These are phyloP conservation scores for Ornithoptera alexandrae DNA, from an alignment of 2,888 invertebrate species.

Conservation along the genomic window DNA sequence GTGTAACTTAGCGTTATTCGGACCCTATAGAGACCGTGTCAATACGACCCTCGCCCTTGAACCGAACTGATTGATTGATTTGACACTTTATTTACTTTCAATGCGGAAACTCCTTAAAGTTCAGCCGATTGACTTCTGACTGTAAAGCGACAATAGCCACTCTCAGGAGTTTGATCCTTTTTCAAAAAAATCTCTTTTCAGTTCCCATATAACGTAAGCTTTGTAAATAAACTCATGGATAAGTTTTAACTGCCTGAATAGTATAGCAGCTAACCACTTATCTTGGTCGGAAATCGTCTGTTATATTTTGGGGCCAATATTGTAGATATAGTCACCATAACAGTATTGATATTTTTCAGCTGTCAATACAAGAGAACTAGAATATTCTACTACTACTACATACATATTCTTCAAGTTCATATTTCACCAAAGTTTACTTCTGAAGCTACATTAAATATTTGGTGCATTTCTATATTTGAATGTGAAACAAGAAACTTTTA, in stretches of 20 bases:
- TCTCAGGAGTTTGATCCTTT: background rate
- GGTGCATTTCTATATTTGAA: background rate
- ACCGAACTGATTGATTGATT: conserved; percentile 15
- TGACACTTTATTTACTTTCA: conserved; percentile 20
- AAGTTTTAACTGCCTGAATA: too few species aligned
- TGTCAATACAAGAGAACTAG: too few species aligned
- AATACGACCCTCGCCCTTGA: conserved; percentile 9
- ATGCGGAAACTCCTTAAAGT: conserved; percentile 1
- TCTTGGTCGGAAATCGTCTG: too few species aligned
- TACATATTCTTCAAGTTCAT: too few species aligned
- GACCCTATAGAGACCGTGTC: background rate
- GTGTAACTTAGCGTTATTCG: background rate
- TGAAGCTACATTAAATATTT: too few species aligned
- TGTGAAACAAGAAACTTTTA: background rate
- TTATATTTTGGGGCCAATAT: too few species aligned
- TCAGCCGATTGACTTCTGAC: conserved; percentile 1
- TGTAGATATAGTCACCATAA: too few species aligned
- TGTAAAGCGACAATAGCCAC: background rate
- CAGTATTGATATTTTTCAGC: too few species aligned
- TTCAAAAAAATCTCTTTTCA: background rate
- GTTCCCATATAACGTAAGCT: background rate
- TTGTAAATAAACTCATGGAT: too few species aligned
- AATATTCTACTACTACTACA: too few species aligned
- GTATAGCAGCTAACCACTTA: too few species aligned
- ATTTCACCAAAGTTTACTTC: too few species aligned